phyloP scores from a whole-genome alignment of 2,797 vertebrate species.

The Knipowitschia caucasica region DNA sequence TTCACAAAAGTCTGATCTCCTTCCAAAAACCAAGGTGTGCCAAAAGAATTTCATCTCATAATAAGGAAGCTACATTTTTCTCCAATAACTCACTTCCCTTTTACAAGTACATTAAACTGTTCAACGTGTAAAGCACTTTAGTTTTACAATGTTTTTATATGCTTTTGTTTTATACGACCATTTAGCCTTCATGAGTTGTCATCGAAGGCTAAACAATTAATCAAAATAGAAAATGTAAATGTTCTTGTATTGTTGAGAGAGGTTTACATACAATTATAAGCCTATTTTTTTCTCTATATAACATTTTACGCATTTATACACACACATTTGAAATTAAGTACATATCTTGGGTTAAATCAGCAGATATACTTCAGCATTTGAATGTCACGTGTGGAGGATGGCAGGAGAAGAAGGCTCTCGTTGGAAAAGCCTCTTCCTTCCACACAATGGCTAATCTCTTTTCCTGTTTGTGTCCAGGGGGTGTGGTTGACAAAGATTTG shows the following conservation, averaged over 20 bases:
- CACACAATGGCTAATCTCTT: slow-evolving; percentile 9
- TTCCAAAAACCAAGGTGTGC: slow-evolving; percentile 2
- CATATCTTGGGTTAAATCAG: neutral
- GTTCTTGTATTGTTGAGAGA: too few relatives aligned
- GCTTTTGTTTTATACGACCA: neutral
- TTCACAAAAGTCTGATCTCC: neutral
- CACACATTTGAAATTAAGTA: too few relatives aligned
- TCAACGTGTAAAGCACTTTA: neutral
- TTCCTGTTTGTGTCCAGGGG: slow-evolving; percentile 74
- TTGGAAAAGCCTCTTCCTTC: neutral
- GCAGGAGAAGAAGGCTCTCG: neutral
- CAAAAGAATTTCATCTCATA: neutral
- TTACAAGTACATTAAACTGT: neutral
- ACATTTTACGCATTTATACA: too few relatives aligned
- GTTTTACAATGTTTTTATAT: neutral
- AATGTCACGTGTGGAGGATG: neutral
- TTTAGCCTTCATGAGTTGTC: neutral
- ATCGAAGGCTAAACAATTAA: neutral
- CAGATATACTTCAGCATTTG: neutral
- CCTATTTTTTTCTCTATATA: too few relatives aligned
- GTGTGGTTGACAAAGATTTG: slow-evolving; percentile 97
- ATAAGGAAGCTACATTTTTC: neutral
- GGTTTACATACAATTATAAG: too few relatives aligned
- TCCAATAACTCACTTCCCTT: neutral
- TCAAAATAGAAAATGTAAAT: neutral